Conservation (phyloP, 2,888 invertebrate genomes). For the Folsomia manolachei region DNA sequence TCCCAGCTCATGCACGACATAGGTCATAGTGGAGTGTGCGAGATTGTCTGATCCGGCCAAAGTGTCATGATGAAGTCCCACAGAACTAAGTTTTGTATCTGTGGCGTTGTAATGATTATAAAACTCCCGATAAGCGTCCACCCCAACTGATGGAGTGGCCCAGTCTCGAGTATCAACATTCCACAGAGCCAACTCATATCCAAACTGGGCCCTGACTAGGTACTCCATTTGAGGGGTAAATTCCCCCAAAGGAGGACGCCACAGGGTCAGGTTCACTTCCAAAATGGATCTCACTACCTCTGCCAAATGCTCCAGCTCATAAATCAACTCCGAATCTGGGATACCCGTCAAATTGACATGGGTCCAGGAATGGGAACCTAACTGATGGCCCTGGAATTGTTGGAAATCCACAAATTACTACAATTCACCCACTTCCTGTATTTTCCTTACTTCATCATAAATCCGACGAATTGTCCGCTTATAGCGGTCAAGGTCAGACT, state of each 20-base stretch:
- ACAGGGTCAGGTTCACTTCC: neutral
- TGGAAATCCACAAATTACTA: neutral
- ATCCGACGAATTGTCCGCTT: neutral
- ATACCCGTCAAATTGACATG: neutral
- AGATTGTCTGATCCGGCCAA: neutral
- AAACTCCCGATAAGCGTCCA: neutral
- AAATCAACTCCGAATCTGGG: neutral
- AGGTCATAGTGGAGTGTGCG: neutral
- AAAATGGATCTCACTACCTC: neutral
- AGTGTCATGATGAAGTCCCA: neutral
- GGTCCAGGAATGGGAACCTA: neutral
- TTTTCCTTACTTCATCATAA: neutral
- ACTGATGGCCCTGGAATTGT: conserved; percentile 1
- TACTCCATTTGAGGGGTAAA: neutral
- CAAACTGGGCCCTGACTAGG: neutral
- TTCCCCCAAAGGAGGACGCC: neutral
- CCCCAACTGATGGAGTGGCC: neutral
- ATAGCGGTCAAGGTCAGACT: neutral
- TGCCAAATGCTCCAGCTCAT: neutral
- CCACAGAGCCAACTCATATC: neutral
- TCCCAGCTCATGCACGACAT: neutral
- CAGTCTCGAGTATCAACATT: neutral
- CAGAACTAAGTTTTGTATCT: neutral
- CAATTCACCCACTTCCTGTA: too few relatives aligned
- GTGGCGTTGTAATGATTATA: neutral